Evolutionary conservation across 2,888 invertebrate genomes (phyloP).

Genomic region (Napeogenes inachia): DNA sequence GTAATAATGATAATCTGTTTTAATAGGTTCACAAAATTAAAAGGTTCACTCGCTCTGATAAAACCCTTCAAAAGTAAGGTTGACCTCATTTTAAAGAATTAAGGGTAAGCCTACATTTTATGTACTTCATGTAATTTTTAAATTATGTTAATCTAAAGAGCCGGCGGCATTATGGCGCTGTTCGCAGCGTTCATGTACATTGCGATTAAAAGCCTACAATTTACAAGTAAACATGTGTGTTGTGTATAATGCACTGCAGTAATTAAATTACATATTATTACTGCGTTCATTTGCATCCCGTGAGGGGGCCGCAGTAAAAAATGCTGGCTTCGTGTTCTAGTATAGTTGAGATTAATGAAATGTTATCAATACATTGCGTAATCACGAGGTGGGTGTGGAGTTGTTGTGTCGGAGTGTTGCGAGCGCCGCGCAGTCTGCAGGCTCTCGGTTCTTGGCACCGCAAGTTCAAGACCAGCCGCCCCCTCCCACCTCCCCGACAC

Average conservation of each 20-base stretch:
- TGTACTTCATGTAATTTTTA: constrained; percentile 8
- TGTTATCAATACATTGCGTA: constrained; percentile 7
- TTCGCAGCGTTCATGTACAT: constrained; percentile 1
- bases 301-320: no score
- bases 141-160: constrained; percentile 11
- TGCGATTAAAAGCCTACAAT: no score
- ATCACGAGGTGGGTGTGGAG: constrained; percentile 9
- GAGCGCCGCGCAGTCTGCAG: constrained; percentile 30
- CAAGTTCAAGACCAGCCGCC: constrained; percentile 50
- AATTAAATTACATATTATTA: no score
- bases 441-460: constrained; percentile 19
- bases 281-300: no score
- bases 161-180: background rate
- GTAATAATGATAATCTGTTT: constrained; percentile 17
- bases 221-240: no score
- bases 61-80: no score
- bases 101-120: constrained; percentile 8
- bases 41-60: constrained; percentile 6
- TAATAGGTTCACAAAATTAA: constrained; percentile 14
- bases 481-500: constrained; percentile 13
- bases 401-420: constrained; percentile 12
- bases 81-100: background rate
- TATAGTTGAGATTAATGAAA: background rate
- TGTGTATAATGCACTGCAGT: no score
- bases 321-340: no score